Evolutionary conservation across 64 coral and sea anemone genomes (phyloP).

Genomic region (Acropora tenuis): DNA sequence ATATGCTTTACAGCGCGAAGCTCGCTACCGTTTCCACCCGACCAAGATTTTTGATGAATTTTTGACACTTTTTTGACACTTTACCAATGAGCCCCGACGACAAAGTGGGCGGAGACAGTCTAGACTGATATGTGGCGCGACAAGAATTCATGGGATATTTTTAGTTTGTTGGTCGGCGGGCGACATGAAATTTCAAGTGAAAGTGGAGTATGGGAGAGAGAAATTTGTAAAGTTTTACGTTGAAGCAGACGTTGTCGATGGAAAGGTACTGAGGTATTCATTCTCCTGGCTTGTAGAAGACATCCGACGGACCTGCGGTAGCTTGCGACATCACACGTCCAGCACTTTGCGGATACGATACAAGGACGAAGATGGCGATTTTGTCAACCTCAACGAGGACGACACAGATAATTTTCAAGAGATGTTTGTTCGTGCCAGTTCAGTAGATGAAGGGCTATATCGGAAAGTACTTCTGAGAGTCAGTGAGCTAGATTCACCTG

Average conservation of each 20-base stretch:
- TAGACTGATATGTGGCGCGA: background rate
- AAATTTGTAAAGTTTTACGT: slow-evolving; percentile 48
- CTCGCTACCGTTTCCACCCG: slow-evolving; percentile 9
- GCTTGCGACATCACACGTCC: slow-evolving; percentile 46
- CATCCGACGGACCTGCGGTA: background rate
- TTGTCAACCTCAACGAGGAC: slow-evolving; percentile 43
- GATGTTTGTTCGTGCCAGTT: slow-evolving; percentile 54
- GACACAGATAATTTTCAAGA: slow-evolving; percentile 65
- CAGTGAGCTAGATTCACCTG: slow-evolving; percentile 41
- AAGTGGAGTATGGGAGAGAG: slow-evolving; percentile 46
- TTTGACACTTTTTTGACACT: slow-evolving; percentile 39
- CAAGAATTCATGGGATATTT: background rate
- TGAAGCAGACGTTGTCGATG: slow-evolving; percentile 34
- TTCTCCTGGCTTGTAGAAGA: slow-evolving; percentile 38
- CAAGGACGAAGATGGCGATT: slow-evolving; percentile 59
- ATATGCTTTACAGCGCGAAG: background rate
- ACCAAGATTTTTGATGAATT: slow-evolving; percentile 33
- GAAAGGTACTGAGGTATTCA: background rate
- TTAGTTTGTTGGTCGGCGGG: slow-evolving; percentile 11
- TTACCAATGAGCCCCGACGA: background rate
- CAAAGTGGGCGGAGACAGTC: slow-evolving; percentile 1
- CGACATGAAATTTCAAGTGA: slow-evolving; percentile 40
- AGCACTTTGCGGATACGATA: slow-evolving; percentile 48
- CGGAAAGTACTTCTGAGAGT: slow-evolving; percentile 28
- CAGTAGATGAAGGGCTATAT: slow-evolving; percentile 31